Evolutionary conservation across 1,140 invertebrate species (phyloP), one percentile per base, ranked within the genome.

Genomic region (Eurytemora carolleeae): DNA sequence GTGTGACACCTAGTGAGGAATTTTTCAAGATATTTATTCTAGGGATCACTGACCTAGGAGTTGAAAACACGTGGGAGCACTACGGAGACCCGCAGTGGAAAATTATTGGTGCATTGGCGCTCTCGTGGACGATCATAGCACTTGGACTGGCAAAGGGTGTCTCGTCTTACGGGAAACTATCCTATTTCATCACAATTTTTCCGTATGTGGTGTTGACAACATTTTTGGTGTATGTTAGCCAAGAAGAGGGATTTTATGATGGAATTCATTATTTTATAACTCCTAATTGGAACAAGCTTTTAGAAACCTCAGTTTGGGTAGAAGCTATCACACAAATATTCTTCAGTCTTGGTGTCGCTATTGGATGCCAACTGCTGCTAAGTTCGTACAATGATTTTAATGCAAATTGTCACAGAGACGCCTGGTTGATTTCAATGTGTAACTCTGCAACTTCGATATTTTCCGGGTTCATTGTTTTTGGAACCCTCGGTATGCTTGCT

Each of bases 401-500:
- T 3, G 24, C 21, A 3, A 58, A 58, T 16, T 58, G 57, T 23
- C 25, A 31, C 20, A 2, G 72, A 24, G 74, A 76, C 66, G 70
- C 73, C 18, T 62, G 76, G 16, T 67, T 73, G 7, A 69, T 74
- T 63, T 72, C 72, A 24, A 68, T 69, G 55, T 67, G 76, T 57
- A 74, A 76, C 63, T 69, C 73, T 2, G 53, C 63, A 26, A 74
- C 73, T 17, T 73, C 71, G 23, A 66, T 85, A 67, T 84, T 85
- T 65, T 82, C 82, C 7, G 84, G 83, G 0, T 71, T 85, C 57
- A 82, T 84, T 1, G 84, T 85, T 65, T 85, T 85, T 68, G 83
- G 82, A 0, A 81, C 85, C 12, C 84, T 85, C 65, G 83, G 83
- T 7, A 85, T 84, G 67, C 70, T 85, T 61, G 82, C 83, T 1